A percentile compares a stretch with the other conserved stretches of the same genome.
Conservation (phyloP, 2,797 vertebrate species). For the Rhincodon typus region DNA sequence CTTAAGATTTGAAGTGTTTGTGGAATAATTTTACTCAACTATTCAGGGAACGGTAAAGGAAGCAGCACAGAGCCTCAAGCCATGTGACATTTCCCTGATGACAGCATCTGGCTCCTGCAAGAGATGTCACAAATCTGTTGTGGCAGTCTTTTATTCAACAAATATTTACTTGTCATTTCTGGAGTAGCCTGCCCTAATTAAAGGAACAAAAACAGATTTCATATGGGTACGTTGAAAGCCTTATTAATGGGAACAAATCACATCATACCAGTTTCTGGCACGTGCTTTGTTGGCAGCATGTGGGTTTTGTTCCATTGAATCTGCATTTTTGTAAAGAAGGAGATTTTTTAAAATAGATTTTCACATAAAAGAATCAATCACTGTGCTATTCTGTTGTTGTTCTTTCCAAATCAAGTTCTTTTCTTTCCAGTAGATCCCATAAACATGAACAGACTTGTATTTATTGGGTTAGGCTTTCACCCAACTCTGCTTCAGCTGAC, state of each 20-base stretch:
- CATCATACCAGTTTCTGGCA: neutral
- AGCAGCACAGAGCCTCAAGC: neutral
- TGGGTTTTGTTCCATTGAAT: neutral
- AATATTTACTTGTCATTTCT: neutral
- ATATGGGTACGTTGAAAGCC: neutral
- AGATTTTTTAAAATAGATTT: neutral
- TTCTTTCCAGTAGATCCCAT: neutral
- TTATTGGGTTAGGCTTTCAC: neutral
- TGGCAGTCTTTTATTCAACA: neutral
- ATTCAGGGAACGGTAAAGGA: neutral
- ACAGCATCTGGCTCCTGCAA: neutral
- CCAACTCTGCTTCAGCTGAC: no score
- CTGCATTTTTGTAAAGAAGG: neutral
- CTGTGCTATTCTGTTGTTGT: neutral
- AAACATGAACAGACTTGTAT: neutral
- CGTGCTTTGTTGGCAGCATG: neutral
- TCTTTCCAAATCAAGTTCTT: neutral
- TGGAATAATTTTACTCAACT: neutral
- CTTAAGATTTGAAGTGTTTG: neutral
- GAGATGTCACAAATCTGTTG: neutral
- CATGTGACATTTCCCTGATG: slow-evolving; percentile 6
- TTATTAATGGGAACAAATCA: neutral
- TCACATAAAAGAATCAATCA: neutral
- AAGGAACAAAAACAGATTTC: neutral
- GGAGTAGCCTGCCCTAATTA: neutral